phyloP scores from a whole-genome alignment of 2,888 invertebrate species.

The Cheilosia pagana region DNA sequence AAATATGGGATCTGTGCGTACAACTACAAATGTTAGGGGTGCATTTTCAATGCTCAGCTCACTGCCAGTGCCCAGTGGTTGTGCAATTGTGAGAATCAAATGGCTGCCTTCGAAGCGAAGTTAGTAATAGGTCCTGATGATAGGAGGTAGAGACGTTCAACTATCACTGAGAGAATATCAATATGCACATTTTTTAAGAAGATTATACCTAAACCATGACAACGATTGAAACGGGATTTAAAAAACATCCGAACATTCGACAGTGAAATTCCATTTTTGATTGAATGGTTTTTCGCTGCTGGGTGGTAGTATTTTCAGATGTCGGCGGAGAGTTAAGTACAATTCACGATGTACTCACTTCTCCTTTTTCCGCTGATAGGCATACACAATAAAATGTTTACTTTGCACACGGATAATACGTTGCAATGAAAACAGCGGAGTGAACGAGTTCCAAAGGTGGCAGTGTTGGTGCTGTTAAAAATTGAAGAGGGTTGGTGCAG shows the following conservation, averaged over 20 bases:
- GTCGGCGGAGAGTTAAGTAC: slow-evolving; percentile 50
- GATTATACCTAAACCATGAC: slow-evolving; percentile 22
- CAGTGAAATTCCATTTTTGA: slow-evolving; percentile 49
- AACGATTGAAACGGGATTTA: not conserved
- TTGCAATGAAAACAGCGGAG: slow-evolving; percentile 59
- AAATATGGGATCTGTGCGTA: slow-evolving; percentile 17
- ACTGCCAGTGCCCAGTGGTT: slow-evolving; percentile 35
- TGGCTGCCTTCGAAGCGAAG: not conserved
- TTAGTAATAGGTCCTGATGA: not conserved
- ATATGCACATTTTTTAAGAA: slow-evolving; percentile 36
- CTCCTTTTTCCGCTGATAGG: slow-evolving; percentile 36
- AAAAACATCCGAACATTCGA: slow-evolving; percentile 1
- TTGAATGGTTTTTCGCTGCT: slow-evolving; percentile 29
- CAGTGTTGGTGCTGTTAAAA: slow-evolving; percentile 15
- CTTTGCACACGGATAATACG: slow-evolving; percentile 67
- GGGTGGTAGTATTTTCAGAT: slow-evolving; percentile 39
- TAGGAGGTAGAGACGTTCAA: not conserved
- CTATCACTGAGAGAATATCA: not conserved
- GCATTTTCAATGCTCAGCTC: slow-evolving; percentile 33
- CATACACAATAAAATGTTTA: slow-evolving; percentile 55
- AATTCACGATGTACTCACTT: slow-evolving; percentile 34
- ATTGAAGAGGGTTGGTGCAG: slow-evolving; percentile 42
- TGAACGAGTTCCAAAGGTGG: slow-evolving; percentile 48
- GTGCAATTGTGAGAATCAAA: slow-evolving; percentile 32
- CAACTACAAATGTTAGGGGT: slow-evolving; percentile 23